Base-by-base conservation (phyloP, 1,140 invertebrate genomes). In the Lethrus apterus region DNA sequence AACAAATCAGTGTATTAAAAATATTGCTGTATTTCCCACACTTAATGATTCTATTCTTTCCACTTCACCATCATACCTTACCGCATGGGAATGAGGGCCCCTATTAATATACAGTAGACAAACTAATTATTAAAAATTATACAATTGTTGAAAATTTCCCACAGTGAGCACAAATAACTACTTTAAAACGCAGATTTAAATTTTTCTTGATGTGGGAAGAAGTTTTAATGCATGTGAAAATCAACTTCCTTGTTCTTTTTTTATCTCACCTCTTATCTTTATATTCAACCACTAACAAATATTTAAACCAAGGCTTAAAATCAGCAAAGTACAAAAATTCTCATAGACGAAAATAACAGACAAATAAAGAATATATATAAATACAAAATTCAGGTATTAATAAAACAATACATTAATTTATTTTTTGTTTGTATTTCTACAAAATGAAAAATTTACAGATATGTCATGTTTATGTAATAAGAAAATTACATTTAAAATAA, bases 101-200 rank as follows among this genome's bases (percentile, higher is more conserved):
- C 60, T 56, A 62, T 62, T 62, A 60, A 62, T 56, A 62, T 62
- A 59, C 60, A 59, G 50, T 51, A 57, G 58, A 53, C 52, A 57
- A 14, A 47, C 50, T 53, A 58, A 62, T 62, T 60, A 62, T 59
- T 60, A 62, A 57, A 62, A 60, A 62, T 59, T 57, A 60, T 54
- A 50, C 52, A 44, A 62, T 62, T 34, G 13, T 31, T 29, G 8
- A 13, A 29, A 14, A 36, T 31, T 50, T 50, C 41, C 48, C 48
- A 49, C 48, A 50, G 11, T 44, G 34, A 36, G 40, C 21, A 35
- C 19, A 48, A 48, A 20, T 34, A 32, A 48, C 20, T 34, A 40
- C 30, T 21, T 47, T 36, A 48, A 41, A 48, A 48, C 35, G 35
- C 40, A 48, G 26, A 48, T 48, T 43, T 48, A 18, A 38, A 32